Conservation (phyloP, 2,888 invertebrate genomes). For the Diabrotica balteata region DNA sequence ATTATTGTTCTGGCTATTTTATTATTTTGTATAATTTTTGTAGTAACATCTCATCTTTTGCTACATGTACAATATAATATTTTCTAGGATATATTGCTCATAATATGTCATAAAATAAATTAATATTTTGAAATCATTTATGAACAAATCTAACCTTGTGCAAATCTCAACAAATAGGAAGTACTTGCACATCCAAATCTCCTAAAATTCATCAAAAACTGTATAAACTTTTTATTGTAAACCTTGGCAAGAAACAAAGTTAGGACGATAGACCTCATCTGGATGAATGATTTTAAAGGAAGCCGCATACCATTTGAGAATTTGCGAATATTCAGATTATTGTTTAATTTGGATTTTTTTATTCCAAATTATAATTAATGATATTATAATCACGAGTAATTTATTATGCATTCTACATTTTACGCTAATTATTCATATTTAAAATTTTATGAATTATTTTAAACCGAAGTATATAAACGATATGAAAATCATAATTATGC, state of each 20-base stretch:
- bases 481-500: not conserved
- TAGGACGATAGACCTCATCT: slow-evolving; percentile 1
- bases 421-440: slow-evolving; percentile 7
- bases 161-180: not conserved
- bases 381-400: not conserved
- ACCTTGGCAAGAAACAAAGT: slow-evolving; percentile 13
- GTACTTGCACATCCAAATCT: not conserved
- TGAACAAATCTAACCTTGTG: not conserved
- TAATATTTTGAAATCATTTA: not conserved
- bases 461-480: not conserved
- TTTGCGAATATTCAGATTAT: slow-evolving; percentile 15
- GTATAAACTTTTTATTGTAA: slow-evolving; percentile 2
- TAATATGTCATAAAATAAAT: no score
- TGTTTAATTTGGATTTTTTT: not conserved
- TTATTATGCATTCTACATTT: slow-evolving; percentile 4
- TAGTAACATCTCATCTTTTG: no score
- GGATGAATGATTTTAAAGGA: slow-evolving; percentile 4
- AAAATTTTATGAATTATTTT: not conserved
- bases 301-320: slow-evolving; percentile 1
- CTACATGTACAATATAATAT: no score
- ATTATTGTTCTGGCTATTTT: no score
- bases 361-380: slow-evolving; percentile 12
- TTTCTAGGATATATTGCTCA: no score
- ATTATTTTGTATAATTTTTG: no score
- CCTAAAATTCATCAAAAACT: not conserved